phyloP scores from a whole-genome alignment of 2,888 invertebrate genomes.

The Andricus curvator region DNA sequence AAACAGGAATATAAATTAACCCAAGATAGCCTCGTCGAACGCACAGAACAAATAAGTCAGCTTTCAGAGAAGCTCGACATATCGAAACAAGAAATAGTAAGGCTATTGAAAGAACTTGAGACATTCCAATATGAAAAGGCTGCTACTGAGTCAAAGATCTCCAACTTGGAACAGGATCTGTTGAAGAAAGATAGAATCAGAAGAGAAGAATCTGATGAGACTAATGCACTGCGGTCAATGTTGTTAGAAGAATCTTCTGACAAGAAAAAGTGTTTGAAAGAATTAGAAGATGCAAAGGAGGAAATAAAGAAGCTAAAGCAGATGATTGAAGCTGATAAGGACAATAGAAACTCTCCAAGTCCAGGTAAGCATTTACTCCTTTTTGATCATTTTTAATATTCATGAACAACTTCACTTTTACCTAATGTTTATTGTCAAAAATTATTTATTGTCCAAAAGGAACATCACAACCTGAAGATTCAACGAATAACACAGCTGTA shows the following conservation, averaged over 20 bases:
- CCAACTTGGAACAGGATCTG: constrained; percentile 65
- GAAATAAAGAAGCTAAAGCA: constrained; percentile 72
- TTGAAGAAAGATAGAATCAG: constrained; percentile 60
- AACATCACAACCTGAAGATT: constrained; percentile 40
- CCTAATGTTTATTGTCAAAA: too few relatives aligned
- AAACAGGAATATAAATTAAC: constrained; percentile 57
- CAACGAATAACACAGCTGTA: constrained; percentile 67
- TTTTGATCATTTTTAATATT: too few relatives aligned
- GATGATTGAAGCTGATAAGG: constrained; percentile 60
- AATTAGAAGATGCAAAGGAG: constrained; percentile 63
- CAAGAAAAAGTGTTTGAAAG: constrained; percentile 63
- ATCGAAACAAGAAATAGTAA: constrained; percentile 63
- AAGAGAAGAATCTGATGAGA: constrained; percentile 61
- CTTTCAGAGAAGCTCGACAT: constrained; percentile 59
- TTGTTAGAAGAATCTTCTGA: constrained; percentile 65
- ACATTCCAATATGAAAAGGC: constrained; percentile 64
- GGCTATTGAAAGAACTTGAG: constrained; percentile 65
- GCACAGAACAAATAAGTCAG: constrained; percentile 55
- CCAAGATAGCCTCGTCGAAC: constrained; percentile 59
- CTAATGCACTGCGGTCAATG: constrained; percentile 58
- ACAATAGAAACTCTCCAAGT: constrained; percentile 8
- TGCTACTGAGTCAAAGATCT: constrained; percentile 63
- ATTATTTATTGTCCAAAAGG: background rate
- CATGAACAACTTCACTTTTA: too few relatives aligned
- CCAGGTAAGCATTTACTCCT: background rate